Evolutionary conservation across 2,888 invertebrate genomes (phyloP).

Genomic region (Boloria selene): DNA sequence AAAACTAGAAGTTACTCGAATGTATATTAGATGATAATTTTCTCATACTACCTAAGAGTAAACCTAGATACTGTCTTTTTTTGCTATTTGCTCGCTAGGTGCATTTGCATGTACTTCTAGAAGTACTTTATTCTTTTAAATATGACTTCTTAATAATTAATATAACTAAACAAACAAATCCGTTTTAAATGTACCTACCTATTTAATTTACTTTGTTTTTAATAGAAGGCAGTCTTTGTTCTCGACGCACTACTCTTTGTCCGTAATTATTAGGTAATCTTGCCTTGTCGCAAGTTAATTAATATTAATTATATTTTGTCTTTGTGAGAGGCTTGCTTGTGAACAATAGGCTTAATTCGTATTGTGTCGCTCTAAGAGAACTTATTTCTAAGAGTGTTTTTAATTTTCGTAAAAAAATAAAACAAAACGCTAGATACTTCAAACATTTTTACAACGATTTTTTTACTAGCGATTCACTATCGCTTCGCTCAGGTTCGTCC

Average conservation of each 20-base stretch:
- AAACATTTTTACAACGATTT: too few relatives aligned
- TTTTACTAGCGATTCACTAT: too few relatives aligned
- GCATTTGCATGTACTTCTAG: too few relatives aligned
- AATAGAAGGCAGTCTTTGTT: conserved; percentile 6
- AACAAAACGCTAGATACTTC: background rate
- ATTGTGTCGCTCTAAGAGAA: background rate
- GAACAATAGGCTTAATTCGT: conserved; percentile 22
- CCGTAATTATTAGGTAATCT: conserved; percentile 19
- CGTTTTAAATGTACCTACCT: background rate
- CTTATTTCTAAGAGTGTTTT: conserved; percentile 5
- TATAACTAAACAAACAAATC: background rate
- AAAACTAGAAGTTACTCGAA: too few relatives aligned
- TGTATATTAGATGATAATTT: too few relatives aligned
- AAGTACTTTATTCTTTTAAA: too few relatives aligned
- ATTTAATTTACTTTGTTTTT: conserved; percentile 8
- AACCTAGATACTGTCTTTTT: too few relatives aligned
- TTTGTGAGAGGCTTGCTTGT: conserved; percentile 29
- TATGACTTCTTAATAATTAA: background rate
- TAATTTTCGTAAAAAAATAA: conserved; percentile 7
- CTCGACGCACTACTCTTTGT: conserved; percentile 6
- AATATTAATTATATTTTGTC: conserved; percentile 38
- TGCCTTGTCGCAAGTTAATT: conserved; percentile 32
- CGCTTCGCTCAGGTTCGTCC: too few relatives aligned
- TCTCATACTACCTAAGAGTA: too few relatives aligned
- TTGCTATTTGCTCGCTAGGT: too few relatives aligned